A percentile compares a stretch with the other conserved stretches of the same genome.
phyloP scores from a whole-genome alignment of 2,888 invertebrate genomes.

The Megamerina dolium region DNA sequence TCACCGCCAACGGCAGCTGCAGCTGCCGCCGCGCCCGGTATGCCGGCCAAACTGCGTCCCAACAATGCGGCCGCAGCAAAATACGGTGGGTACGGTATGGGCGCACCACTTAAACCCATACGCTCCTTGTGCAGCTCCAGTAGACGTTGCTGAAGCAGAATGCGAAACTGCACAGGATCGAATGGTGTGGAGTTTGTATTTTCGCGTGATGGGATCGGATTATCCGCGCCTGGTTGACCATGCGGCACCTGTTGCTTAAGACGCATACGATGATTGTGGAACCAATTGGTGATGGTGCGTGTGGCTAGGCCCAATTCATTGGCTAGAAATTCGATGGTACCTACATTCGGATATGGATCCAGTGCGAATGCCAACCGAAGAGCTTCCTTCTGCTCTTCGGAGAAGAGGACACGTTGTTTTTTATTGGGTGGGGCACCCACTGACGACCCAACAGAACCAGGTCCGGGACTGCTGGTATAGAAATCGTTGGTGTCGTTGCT shows the following conservation, averaged over 20 bases:
- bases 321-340: slow-evolving; percentile 92
- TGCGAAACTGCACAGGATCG: slow-evolving; percentile 86
- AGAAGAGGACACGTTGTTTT: slow-evolving; percentile 93
- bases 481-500: slow-evolving; percentile 85
- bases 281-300: slow-evolving; percentile 98
- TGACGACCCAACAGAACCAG: slow-evolving; percentile 52
- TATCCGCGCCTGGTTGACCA: slow-evolving; percentile 59
- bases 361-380: slow-evolving; percentile 87
- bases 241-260: slow-evolving; percentile 87
- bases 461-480: slow-evolving; percentile 78
- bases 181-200: slow-evolving; percentile 68
- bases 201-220: slow-evolving; percentile 67
- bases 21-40: slow-evolving; percentile 72
- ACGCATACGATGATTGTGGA: slow-evolving; percentile 99
- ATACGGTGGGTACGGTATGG: slow-evolving; percentile 72
- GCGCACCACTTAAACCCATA: slow-evolving; percentile 68
- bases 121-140: slow-evolving; percentile 82
- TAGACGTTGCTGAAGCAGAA: slow-evolving; percentile 81
- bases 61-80: slow-evolving; percentile 66
- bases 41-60: slow-evolving; percentile 54
- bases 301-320: slow-evolving; percentile 85
- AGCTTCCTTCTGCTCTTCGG: slow-evolving; percentile 97
- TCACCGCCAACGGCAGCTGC: slow-evolving; percentile 59
- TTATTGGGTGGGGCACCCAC: slow-evolving; percentile 77
- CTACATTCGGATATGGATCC: slow-evolving; percentile 95